Conservation (phyloP, 2,888 invertebrate species). For the Drosophila acutilabella region DNA sequence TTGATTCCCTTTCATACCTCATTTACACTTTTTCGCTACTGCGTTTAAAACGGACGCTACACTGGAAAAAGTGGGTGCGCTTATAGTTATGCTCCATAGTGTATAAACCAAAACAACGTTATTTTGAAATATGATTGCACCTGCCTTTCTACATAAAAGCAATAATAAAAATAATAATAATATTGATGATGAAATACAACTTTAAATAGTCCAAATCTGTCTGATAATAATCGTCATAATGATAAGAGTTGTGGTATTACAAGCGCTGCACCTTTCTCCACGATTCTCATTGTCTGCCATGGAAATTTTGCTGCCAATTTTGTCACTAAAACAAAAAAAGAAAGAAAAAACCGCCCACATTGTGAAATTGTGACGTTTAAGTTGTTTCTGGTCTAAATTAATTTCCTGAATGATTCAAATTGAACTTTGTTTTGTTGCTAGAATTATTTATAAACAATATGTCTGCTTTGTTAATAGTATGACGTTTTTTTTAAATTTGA, state of each 20-base stretch:
- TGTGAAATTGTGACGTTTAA: not conserved
- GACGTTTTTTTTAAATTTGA: slow-evolving; percentile 19
- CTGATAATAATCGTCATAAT: not conserved
- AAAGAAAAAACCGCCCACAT: slow-evolving; percentile 39
- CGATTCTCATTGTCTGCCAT: slow-evolving; percentile 9
- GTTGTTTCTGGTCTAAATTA: slow-evolving; percentile 23
- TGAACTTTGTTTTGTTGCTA: slow-evolving; percentile 27
- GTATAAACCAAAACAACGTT: slow-evolving; percentile 3
- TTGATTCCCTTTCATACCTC: no score
- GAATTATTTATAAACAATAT: not conserved
- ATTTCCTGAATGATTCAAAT: slow-evolving; percentile 46
- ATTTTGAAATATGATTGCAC: slow-evolving; percentile 27
- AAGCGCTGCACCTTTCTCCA: slow-evolving; percentile 1
- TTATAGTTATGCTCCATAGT: no score
- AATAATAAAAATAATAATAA: slow-evolving; percentile 1
- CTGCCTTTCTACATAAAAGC: slow-evolving; percentile 6
- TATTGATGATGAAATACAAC: not conserved
- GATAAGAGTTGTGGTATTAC: not conserved
- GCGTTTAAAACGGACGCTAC: no score
- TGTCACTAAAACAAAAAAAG: slow-evolving; percentile 17
- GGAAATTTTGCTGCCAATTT: slow-evolving; percentile 34
- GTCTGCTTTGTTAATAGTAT: slow-evolving; percentile 4
- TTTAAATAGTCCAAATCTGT: not conserved
- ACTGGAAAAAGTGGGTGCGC: no score
- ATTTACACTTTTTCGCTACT: no score